Percentiles rank a stretch among this genome's conserved stretches.
These are phyloP conservation scores for Caranx ignobilis DNA, from an alignment of 2,113 vertebrate species.

Conservation along the genomic window DNA sequence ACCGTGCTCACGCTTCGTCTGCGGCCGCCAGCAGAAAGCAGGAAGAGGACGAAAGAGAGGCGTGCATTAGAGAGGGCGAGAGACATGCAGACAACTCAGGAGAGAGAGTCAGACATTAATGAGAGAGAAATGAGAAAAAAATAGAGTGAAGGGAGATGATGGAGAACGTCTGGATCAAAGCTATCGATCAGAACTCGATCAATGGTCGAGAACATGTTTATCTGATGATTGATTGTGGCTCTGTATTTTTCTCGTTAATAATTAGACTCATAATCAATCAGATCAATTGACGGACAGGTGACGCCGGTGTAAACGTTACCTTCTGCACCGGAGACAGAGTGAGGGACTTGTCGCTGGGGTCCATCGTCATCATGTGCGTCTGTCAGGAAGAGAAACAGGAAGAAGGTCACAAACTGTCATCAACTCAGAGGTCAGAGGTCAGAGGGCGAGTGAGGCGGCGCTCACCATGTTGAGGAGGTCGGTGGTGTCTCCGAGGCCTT, in stretches of 20 bases:
- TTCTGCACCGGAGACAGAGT: conserved; percentile 82
- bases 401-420: neutral
- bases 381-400: conserved; percentile 34
- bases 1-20: conserved; percentile 79
- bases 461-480: conserved; percentile 93
- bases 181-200: no score
- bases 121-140: neutral
- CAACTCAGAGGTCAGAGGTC: neutral
- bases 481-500: conserved; percentile 88
- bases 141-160: neutral
- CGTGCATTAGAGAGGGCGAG: conserved; percentile 70
- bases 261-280: no score
- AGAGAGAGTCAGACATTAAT: neutral
- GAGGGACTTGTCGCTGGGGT: conserved; percentile 71
- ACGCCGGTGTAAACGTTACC: conserved; percentile 55
- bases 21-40: conserved; percentile 69
- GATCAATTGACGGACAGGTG: no score
- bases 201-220: no score
- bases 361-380: conserved; percentile 83
- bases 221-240: no score
- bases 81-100: conserved; percentile 29
- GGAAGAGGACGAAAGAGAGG: conserved; percentile 68
- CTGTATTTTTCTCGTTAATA: no score
- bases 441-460: neutral
- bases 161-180: no score